phyloP scores from a whole-genome alignment of 2,888 invertebrate species.

The Mycogona germanica region DNA sequence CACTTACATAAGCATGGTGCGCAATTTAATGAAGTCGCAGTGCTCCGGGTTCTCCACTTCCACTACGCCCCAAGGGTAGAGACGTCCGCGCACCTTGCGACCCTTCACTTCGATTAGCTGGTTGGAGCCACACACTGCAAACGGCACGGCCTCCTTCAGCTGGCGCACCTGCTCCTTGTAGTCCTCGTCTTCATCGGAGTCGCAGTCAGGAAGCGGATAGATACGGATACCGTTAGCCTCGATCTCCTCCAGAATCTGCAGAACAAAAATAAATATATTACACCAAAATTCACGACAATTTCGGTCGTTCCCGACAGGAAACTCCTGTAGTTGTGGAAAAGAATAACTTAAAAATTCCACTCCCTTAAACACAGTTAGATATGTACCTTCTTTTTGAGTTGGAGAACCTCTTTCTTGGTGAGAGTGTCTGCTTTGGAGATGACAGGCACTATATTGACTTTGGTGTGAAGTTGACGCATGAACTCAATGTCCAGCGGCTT shows the following conservation, averaged over 20 bases:
- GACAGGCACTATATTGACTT: constrained; percentile 94
- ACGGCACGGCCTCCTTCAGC: constrained; percentile 86
- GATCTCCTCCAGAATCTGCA: constrained; percentile 64
- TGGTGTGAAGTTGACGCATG: constrained; percentile 91
- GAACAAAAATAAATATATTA: neutral
- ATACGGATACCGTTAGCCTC: constrained; percentile 83
- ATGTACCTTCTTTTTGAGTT: constrained; percentile 63
- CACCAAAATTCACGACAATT: neutral
- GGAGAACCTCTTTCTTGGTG: constrained; percentile 79
- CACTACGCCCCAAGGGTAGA: constrained; percentile 97
- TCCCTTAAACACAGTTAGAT: too few species aligned
- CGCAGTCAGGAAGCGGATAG: constrained; percentile 90
- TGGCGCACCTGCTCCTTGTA: constrained; percentile 89
- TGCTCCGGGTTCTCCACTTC: constrained; percentile 98
- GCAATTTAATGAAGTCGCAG: constrained; percentile 92
- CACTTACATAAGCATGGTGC: constrained; percentile 85
- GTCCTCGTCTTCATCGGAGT: constrained; percentile 88
- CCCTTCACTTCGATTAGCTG: constrained; percentile 83
- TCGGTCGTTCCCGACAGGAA: neutral
- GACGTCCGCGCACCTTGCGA: constrained; percentile 78
- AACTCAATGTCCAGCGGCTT: constrained; percentile 91
- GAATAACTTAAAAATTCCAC: constrained; percentile 15
- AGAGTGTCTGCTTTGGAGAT: constrained; percentile 94
- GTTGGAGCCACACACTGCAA: constrained; percentile 95
- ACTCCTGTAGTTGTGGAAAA: neutral